phyloP scores from a whole-genome alignment of 1,140 invertebrate genomes.

The Zaprionus africanus region DNA sequence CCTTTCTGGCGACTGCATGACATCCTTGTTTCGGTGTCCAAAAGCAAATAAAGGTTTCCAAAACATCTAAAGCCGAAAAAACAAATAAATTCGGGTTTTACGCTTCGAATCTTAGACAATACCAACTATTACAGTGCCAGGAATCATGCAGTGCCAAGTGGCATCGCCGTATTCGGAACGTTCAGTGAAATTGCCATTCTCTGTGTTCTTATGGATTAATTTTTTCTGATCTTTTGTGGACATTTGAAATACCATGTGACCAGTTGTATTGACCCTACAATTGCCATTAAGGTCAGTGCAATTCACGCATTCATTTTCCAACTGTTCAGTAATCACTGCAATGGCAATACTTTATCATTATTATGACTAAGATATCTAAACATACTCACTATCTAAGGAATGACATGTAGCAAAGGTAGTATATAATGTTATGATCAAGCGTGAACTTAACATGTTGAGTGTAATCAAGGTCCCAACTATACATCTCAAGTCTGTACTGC shows the following conservation, averaged over 20 bases:
- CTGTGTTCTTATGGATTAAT: neutral
- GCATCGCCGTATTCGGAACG: neutral
- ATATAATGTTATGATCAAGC: neutral
- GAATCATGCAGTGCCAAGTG: neutral
- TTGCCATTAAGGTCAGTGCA: neutral
- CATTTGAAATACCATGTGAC: neutral
- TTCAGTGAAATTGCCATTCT: neutral
- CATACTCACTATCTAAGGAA: neutral
- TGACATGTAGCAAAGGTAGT: neutral
- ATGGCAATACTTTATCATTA: neutral
- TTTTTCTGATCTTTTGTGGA: neutral
- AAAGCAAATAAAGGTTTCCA: conserved; percentile 35
- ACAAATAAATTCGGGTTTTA: neutral
- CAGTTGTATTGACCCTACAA: neutral
- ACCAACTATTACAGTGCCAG: neutral
- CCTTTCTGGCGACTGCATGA: neutral
- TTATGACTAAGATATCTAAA: neutral
- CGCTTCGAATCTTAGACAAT: neutral
- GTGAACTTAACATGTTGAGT: neutral
- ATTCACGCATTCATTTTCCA: neutral
- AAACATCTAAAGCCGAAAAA: conserved; percentile 3
- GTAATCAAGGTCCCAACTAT: neutral
- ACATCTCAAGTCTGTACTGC: neutral
- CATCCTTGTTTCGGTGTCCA: conserved; percentile 28
- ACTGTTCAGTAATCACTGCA: neutral